Percentiles rank a stretch among this genome's conserved stretches.
These are phyloP conservation scores for Apamea crenata DNA, from an alignment of 2,888 invertebrate genomes.

Conservation along the genomic window DNA sequence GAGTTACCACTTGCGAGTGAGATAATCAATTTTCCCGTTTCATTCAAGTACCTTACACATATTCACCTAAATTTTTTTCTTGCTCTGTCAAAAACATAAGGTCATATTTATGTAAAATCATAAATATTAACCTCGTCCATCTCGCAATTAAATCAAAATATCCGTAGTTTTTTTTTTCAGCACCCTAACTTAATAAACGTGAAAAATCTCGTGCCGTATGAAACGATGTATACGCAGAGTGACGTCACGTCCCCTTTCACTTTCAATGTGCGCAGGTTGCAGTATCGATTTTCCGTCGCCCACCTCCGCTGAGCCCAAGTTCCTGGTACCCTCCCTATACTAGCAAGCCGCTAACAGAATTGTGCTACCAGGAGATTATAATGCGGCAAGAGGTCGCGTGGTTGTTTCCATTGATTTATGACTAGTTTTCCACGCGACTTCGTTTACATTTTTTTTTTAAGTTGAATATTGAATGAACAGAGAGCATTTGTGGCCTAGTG, in stretches of 20 bases:
- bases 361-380: constrained; percentile 17
- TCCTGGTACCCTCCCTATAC: constrained; percentile 18
- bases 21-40: not conserved
- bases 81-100: not conserved
- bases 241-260: constrained; percentile 33
- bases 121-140: not conserved
- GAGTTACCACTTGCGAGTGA: not conserved
- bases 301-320: not conserved
- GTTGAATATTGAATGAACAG: not conserved
- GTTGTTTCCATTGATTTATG: constrained; percentile 37
- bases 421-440: constrained; percentile 16
- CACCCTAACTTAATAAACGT: not conserved
- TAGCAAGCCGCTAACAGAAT: not conserved
- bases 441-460: not conserved
- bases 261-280: constrained; percentile 41
- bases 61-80: not conserved
- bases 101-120: not conserved
- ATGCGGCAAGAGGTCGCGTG: constrained; percentile 3
- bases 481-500: not conserved
- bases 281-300: constrained; percentile 36
- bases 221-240: constrained; percentile 9
- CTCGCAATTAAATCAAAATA: not conserved
- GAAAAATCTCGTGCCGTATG: constrained; percentile 39
- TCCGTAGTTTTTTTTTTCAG: not conserved
- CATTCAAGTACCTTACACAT: not conserved